A percentile compares a stretch with the other conserved stretches of the same genome.
These are phyloP conservation scores for Orientallactaga sibirica DNA, from an alignment of 2,797 vertebrate species.

Conservation along the genomic window DNA sequence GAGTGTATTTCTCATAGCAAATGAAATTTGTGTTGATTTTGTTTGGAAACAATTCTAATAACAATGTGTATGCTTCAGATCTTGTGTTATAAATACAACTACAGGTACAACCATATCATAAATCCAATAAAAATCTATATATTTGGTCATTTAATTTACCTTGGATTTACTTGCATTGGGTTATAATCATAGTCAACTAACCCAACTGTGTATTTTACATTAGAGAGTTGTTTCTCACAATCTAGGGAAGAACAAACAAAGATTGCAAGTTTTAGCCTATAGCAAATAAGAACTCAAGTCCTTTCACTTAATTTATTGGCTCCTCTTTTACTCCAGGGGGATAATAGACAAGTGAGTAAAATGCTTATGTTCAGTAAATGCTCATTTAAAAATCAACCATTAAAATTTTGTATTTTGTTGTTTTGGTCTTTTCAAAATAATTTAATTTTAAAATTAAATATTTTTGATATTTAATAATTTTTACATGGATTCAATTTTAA, in stretches of 20 bases:
- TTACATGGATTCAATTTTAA: background rate
- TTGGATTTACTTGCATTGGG: constrained; percentile 22
- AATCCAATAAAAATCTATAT: constrained; percentile 26
- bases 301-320: constrained; percentile 6
- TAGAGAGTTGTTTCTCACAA: background rate
- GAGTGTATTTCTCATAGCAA: background rate
- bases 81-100: background rate
- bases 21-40: background rate
- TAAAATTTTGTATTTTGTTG: constrained; percentile 16
- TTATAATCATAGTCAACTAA: constrained; percentile 21
- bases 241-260: background rate
- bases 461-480: constrained; percentile 16
- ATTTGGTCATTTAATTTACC: constrained; percentile 8
- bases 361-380: constrained; percentile 13
- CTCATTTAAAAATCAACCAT: background rate
- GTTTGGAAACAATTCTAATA: background rate
- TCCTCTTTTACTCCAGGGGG: background rate
- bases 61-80: background rate
- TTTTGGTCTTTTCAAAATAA: constrained; percentile 35
- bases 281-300: constrained; percentile 31
- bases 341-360: constrained; percentile 4
- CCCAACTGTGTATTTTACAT: constrained; percentile 14
- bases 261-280: background rate
- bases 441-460: background rate
- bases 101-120: background rate